These are phyloP conservation scores for Heliconius himera DNA, from an alignment of 1,140 invertebrate genomes.

Conservation along the genomic window DNA sequence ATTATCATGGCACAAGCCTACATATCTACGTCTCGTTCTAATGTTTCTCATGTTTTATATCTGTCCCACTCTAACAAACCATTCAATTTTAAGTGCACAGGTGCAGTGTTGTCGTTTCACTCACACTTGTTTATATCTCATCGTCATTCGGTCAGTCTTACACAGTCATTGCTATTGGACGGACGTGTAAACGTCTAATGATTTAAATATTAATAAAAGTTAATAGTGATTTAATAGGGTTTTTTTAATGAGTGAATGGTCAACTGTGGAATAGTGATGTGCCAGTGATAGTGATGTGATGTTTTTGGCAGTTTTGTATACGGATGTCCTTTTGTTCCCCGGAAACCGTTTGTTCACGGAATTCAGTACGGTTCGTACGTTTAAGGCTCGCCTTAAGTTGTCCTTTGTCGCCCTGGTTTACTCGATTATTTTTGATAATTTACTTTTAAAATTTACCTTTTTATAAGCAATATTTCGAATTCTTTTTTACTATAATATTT, in stretches of 20 bases:
- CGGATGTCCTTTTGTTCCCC: constrained; percentile 40
- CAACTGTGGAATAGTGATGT: constrained; percentile 29
- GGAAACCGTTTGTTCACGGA: constrained; percentile 38
- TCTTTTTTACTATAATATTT: background rate
- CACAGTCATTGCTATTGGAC: constrained; percentile 28
- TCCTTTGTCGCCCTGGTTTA: constrained; percentile 29
- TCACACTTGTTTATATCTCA: constrained; percentile 61
- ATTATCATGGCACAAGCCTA: constrained; percentile 36
- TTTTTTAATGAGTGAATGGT: constrained; percentile 40
- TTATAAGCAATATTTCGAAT: background rate
- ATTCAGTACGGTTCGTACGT: constrained; percentile 35
- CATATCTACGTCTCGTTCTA: constrained; percentile 53
- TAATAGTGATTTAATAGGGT: constrained; percentile 28
- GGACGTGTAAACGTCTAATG: constrained; percentile 42
- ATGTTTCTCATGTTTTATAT: constrained; percentile 70
- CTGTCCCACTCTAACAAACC: constrained; percentile 55
- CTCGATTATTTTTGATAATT: constrained; percentile 17
- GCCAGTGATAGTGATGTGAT: constrained; percentile 36
- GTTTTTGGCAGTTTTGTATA: constrained; percentile 45
- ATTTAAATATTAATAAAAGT: constrained; percentile 43
- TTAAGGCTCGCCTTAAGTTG: constrained; percentile 32
- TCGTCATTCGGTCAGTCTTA: constrained; percentile 56
- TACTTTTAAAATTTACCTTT: background rate
- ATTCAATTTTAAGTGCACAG: constrained; percentile 75
- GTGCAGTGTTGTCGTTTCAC: constrained; percentile 63